phyloP scores from a whole-genome alignment of 2,888 invertebrate species.

The Griposia aprilina region DNA sequence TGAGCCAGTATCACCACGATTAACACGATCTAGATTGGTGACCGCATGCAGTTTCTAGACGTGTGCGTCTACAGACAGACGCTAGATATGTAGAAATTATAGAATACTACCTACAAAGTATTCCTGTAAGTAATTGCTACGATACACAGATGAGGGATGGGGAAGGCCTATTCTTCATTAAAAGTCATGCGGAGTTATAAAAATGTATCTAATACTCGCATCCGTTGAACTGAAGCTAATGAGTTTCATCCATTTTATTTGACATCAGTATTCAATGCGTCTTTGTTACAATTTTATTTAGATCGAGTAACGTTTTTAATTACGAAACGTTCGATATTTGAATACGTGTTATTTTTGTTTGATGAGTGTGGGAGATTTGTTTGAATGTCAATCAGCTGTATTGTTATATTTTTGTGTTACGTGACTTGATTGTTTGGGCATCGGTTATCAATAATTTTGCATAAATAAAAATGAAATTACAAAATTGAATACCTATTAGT shows the following conservation, averaged over 20 bases:
- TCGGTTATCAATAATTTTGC: neutral
- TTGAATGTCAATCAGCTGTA: constrained; percentile 35
- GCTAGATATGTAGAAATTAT: neutral
- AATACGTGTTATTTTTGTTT: constrained; percentile 45
- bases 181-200: constrained; percentile 13
- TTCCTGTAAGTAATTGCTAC: neutral
- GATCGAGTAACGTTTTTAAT: constrained; percentile 62
- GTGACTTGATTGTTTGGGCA: constrained; percentile 23
- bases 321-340: constrained; percentile 54
- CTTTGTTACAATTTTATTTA: constrained; percentile 46
- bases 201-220: constrained; percentile 41
- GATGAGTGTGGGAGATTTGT: constrained; percentile 41
- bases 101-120: neutral
- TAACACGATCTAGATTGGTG: neutral
- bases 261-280: constrained; percentile 54
- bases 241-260: constrained; percentile 58
- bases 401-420: constrained; percentile 36
- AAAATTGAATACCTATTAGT: neutral
- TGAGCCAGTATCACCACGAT: neutral
- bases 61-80: neutral
- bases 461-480: constrained; percentile 26
- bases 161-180: constrained; percentile 1
- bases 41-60: neutral
- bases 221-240: constrained; percentile 35
- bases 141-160: neutral